Evolutionary conservation across 2,888 invertebrate genomes (phyloP).

Genomic region (Hirudinaria manillensis): DNA sequence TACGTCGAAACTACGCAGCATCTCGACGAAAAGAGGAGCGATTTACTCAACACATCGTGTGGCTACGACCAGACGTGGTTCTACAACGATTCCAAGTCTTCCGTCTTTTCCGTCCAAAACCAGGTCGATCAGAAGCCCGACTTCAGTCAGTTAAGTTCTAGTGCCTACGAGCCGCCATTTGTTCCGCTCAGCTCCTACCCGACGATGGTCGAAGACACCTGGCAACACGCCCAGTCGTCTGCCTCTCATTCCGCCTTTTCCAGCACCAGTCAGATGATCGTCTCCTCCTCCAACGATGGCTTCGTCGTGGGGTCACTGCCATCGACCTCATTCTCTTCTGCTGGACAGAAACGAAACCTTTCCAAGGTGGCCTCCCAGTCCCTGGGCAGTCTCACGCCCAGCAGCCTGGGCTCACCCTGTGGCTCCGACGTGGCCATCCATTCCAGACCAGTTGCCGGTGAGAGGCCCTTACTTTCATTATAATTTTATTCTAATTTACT

Average conservation of each 20-base stretch:
- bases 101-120: neutral
- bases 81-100: neutral
- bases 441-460: neutral
- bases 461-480: too few species aligned
- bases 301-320: neutral
- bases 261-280: neutral
- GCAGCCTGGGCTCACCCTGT: neutral
- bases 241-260: neutral
- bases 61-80: neutral
- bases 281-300: neutral
- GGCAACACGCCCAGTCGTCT: neutral
- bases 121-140: neutral
- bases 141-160: too few species aligned
- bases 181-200: neutral
- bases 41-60: neutral
- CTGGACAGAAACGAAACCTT: neutral
- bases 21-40: neutral
- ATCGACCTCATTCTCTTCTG: neutral
- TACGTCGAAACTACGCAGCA: constrained; percentile 4
- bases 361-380: constrained; percentile 2
- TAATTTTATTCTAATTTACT: too few species aligned
- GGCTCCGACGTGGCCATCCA: neutral
- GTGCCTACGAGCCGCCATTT: neutral
- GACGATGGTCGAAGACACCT: neutral
- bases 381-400: neutral